phyloP scores from a whole-genome alignment of 2,113 vertebrate species.

The Ascaphus truei region DNA sequence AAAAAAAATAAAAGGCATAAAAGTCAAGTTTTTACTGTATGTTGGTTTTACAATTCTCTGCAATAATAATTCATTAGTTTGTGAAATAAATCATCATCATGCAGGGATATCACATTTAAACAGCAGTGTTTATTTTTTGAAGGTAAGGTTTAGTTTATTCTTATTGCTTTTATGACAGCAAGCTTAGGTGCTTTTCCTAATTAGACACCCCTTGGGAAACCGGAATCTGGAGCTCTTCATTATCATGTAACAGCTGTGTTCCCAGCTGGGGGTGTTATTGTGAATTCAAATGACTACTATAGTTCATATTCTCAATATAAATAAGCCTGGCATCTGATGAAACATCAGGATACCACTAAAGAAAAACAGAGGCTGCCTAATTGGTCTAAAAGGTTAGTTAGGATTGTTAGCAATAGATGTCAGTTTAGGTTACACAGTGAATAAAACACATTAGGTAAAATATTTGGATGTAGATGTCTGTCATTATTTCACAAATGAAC shows the following conservation, averaged over 20 bases:
- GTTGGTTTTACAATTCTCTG: conserved; percentile 34
- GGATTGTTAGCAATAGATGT: too few species aligned
- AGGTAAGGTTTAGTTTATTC: conserved; percentile 30
- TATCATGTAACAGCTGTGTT: conserved; percentile 60
- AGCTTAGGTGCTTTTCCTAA: conserved; percentile 50
- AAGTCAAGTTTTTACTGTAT: too few species aligned
- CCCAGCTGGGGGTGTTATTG: conserved; percentile 61
- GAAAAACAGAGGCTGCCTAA: conserved; percentile 46
- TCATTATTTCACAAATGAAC: too few species aligned
- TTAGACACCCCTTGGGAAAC: conserved; percentile 55
- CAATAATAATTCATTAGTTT: conserved; percentile 17
- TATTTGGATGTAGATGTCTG: too few species aligned
- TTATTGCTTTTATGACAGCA: conserved; percentile 42
- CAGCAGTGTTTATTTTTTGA: conserved; percentile 14
- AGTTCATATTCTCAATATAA: conserved; percentile 56
- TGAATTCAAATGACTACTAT: conserved; percentile 58
- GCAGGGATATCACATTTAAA: conserved; percentile 24
- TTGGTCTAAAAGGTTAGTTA: conserved; percentile 42
- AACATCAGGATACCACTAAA: conserved; percentile 45
- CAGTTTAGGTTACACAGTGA: too few species aligned
- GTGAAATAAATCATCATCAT: conserved; percentile 22
- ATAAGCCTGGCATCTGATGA: conserved; percentile 48
- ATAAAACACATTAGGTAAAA: too few species aligned
- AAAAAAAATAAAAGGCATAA: too few species aligned
- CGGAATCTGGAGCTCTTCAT: conserved; percentile 45